phyloP scores from a whole-genome alignment of 1,140 invertebrate species.

The Cryptotermes secundus region DNA sequence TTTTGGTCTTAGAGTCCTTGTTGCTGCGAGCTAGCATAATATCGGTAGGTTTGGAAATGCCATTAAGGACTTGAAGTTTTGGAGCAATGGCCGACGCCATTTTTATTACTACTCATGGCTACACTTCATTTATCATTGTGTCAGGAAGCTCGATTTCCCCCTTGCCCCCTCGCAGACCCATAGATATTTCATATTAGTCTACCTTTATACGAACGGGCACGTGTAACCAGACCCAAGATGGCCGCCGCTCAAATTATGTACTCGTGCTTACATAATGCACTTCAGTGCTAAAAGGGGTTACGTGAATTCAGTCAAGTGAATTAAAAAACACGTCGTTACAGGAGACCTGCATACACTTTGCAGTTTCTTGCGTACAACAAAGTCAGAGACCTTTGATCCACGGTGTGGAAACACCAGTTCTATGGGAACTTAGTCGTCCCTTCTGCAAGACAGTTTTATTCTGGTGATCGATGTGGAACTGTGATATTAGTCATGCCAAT shows the following conservation, averaged over 20 bases:
- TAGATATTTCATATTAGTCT: constrained; percentile 15
- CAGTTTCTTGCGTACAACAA: too few relatives aligned
- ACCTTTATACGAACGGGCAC: background rate
- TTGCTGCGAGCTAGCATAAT: background rate
- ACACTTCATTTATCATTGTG: constrained; percentile 19
- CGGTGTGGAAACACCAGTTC: too few relatives aligned
- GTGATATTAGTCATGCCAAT: too few relatives aligned
- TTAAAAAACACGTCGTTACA: too few relatives aligned
- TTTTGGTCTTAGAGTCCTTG: too few relatives aligned
- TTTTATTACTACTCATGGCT: constrained; percentile 19
- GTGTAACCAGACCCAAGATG: constrained; percentile 10
- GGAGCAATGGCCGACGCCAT: constrained; percentile 15
- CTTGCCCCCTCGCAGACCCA: background rate
- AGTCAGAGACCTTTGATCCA: too few relatives aligned
- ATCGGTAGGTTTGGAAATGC: constrained; percentile 5
- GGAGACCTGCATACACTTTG: too few relatives aligned
- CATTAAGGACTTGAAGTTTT: constrained; percentile 14
- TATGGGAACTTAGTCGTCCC: too few relatives aligned
- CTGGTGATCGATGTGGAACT: too few relatives aligned
- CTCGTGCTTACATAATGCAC: constrained; percentile 11
- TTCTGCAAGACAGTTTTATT: too few relatives aligned
- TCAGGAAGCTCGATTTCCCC: constrained; percentile 13
- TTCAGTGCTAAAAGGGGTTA: background rate
- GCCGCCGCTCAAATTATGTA: constrained; percentile 14
- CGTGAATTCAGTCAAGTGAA: background rate